These are phyloP conservation scores for Diplosoma virens DNA, from an alignment of 23 tunicate species.

Conservation along the genomic window DNA sequence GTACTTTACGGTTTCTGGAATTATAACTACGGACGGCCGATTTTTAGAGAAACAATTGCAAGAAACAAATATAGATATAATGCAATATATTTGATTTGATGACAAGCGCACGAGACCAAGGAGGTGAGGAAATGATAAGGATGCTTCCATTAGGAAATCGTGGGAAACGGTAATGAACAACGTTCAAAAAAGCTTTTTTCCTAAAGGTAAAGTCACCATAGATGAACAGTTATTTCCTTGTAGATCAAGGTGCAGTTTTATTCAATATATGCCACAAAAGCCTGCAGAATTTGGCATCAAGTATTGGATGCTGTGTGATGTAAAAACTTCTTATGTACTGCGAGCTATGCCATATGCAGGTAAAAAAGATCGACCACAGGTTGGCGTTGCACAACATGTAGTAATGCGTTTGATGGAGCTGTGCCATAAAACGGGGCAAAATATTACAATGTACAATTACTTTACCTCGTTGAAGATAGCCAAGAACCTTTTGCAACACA, in stretches of 20 bases:
- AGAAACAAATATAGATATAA: not conserved
- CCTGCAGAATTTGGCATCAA: constrained; percentile 21
- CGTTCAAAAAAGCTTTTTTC: constrained; percentile 4
- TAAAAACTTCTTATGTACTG: constrained; percentile 14
- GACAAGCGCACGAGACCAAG: constrained; percentile 19
- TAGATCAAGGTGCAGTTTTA: constrained; percentile 10
- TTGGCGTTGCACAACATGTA: constrained; percentile 8
- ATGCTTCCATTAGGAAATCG: constrained; percentile 7
- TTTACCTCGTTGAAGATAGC: constrained; percentile 5
- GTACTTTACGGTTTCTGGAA: constrained; percentile 3
- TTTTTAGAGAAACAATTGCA: constrained; percentile 9
- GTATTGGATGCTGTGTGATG: constrained; percentile 17
- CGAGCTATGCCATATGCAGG: constrained; percentile 11
- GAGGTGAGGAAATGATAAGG: constrained; percentile 10
- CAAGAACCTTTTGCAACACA: constrained; percentile 16
- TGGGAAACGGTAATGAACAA: constrained; percentile 25
- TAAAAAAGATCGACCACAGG: constrained; percentile 15
- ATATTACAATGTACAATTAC: not conserved
- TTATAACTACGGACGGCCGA: not conserved
- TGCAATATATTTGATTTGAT: constrained; percentile 18
- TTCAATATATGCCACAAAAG: not conserved
- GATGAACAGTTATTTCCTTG: constrained; percentile 24
- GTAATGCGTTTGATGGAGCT: constrained; percentile 21
- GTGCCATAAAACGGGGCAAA: constrained; percentile 14
- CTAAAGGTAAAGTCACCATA: constrained; percentile 9